A percentile compares a stretch with the other conserved stretches of the same genome.
phyloP scores from a whole-genome alignment of 2,797 vertebrate genomes.

The Thamnophis elegans region DNA sequence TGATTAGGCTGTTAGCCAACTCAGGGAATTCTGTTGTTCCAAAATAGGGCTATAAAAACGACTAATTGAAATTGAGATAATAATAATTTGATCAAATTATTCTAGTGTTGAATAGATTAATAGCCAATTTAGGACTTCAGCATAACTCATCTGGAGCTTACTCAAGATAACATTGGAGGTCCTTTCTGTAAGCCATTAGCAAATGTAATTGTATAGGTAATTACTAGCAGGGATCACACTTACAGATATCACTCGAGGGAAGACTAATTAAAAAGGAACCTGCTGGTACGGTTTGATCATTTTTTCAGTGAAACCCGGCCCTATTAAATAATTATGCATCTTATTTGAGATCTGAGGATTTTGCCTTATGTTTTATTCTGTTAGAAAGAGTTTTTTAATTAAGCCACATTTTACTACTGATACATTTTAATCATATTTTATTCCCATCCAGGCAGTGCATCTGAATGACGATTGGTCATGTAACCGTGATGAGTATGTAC shows the following conservation, averaged over 20 bases:
- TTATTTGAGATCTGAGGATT: background rate
- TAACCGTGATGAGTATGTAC: background rate
- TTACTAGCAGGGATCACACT: background rate
- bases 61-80: background rate
- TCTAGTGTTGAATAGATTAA: background rate
- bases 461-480: background rate
- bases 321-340: background rate
- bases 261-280: background rate
- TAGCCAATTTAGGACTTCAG: background rate
- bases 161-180: background rate
- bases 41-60: background rate
- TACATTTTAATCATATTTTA: background rate
- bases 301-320: background rate
- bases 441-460: background rate
- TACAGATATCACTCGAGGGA: background rate
- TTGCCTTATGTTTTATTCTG: background rate
- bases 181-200: background rate
- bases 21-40: background rate
- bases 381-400: background rate
- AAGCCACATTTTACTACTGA: background rate
- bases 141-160: background rate
- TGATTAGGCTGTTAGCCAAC: background rate
- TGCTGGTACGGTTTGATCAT: background rate
- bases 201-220: background rate
- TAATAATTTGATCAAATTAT: background rate